Evolutionary conservation across 2,113 vertebrate species (phyloP), one percentile per base, ranked within the genome.

Genomic region (Suncus etruscus): DNA sequence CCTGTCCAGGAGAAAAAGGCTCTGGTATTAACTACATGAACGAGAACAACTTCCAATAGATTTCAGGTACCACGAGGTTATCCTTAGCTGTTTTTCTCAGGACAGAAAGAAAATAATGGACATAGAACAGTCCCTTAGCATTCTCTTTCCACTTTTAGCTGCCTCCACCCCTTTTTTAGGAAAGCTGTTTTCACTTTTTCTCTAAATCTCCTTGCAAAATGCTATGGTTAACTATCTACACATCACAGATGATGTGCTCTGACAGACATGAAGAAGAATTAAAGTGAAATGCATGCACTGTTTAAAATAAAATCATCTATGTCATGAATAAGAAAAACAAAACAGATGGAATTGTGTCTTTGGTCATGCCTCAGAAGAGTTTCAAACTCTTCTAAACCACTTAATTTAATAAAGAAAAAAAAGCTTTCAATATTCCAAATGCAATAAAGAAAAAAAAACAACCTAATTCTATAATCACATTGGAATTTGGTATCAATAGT

Each of bases 291-390:
- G 93, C 94, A 47, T 95, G 83, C 90, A 84, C 89, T 88, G 87
- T 96, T 97, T 97, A 97, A 97, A 98, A 95, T 86, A 97, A 97
- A 97, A 97, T 96, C 80, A 95, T 94, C 86, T 95, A 93, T 96
- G 96, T 96, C 97, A 94, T 96, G 95, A 97, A 96, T 96, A 92
- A 96, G 94, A 91, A 97, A 97, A 97, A 94, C 92, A 96, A 97
- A 98, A 95, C 97, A 97, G 96, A 96, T 97, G 96, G 94, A 96
- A 94, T 68, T 94, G 81, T 87, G 91, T 94, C 96, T 93, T 95
- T 97, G 95, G 95, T 97, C 96, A 98, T 96, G 96, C 96, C 96
- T 96, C 93, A 96, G 95, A 97, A 94, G 90, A 91, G 95, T 97
- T 96, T 96, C 93, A 96, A 95, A 72, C 95, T 96, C 90, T 93